These are phyloP conservation scores for Danio tinwini DNA, from an alignment of 2,797 vertebrate genomes.

Conservation along the genomic window DNA sequence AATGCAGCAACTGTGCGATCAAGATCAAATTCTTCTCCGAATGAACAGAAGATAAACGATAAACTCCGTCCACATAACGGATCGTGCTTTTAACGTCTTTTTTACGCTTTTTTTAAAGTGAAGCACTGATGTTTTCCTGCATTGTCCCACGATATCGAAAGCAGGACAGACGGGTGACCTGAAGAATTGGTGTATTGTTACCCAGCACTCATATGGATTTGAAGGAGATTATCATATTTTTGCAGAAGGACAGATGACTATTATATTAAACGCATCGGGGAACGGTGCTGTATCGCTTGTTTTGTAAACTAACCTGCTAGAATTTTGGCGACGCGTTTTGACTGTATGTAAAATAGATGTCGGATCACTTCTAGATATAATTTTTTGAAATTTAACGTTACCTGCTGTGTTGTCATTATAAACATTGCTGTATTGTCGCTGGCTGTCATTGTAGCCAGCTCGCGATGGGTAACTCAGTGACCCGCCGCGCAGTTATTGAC, in stretches of 20 bases:
- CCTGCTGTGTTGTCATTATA: background rate
- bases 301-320: conserved; percentile 3
- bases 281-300: background rate
- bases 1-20: conserved; percentile 27
- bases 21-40: background rate
- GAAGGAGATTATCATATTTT: background rate
- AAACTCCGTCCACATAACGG: background rate
- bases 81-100: background rate
- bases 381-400: background rate
- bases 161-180: conserved; percentile 24
- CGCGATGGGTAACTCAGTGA: conserved; percentile 34
- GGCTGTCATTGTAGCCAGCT: conserved; percentile 15
- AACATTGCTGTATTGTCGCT: background rate
- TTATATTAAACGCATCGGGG: background rate
- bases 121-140: conserved; percentile 8
- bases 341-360: background rate
- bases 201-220: background rate
- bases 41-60: conserved; percentile 1
- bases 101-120: background rate
- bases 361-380: background rate
- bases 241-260: conserved; percentile 14
- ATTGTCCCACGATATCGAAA: conserved; percentile 24
- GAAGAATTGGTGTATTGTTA: conserved; percentile 9
- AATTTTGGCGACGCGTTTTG: background rate
- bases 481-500: conserved; percentile 12